phyloP scores from a whole-genome alignment of 2,113 vertebrate genomes.

The Pica pica region DNA sequence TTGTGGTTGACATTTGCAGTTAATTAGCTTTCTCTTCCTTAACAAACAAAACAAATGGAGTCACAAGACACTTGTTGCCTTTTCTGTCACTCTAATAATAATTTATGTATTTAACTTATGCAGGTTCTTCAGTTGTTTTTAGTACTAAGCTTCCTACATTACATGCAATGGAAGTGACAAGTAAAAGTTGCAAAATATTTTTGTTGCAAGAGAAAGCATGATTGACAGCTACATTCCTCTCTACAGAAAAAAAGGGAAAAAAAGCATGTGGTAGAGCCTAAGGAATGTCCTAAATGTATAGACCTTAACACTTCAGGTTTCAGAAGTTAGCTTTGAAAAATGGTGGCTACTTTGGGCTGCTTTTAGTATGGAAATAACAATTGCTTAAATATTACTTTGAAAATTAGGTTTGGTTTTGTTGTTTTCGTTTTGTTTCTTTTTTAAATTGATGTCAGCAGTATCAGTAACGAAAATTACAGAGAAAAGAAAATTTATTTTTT shows the following conservation, averaged over 20 bases:
- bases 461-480: background rate
- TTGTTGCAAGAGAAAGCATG: slow-evolving; percentile 4
- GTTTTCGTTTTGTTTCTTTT: background rate
- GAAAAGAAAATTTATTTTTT: background rate
- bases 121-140: slow-evolving; percentile 57
- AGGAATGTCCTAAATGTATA: slow-evolving; percentile 6
- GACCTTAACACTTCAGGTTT: background rate
- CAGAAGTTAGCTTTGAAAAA: slow-evolving; percentile 12
- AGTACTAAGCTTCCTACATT: slow-evolving; percentile 50
- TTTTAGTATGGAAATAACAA: background rate
- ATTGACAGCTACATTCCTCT: slow-evolving; percentile 41
- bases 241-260: background rate
- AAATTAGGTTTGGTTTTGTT: background rate
- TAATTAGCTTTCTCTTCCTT: slow-evolving; percentile 67
- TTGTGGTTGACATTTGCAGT: slow-evolving; percentile 55
- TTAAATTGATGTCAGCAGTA: background rate
- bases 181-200: slow-evolving; percentile 40
- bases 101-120: slow-evolving; percentile 65
- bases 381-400: background rate
- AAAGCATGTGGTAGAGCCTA: background rate
- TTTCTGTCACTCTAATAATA: slow-evolving; percentile 59
- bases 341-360: background rate
- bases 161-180: slow-evolving; percentile 27
- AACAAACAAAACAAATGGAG: slow-evolving; percentile 64
- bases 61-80: slow-evolving; percentile 39